Evolutionary conservation across 2,797 vertebrate species (phyloP).

Genomic region (Meriones psammophilus): DNA sequence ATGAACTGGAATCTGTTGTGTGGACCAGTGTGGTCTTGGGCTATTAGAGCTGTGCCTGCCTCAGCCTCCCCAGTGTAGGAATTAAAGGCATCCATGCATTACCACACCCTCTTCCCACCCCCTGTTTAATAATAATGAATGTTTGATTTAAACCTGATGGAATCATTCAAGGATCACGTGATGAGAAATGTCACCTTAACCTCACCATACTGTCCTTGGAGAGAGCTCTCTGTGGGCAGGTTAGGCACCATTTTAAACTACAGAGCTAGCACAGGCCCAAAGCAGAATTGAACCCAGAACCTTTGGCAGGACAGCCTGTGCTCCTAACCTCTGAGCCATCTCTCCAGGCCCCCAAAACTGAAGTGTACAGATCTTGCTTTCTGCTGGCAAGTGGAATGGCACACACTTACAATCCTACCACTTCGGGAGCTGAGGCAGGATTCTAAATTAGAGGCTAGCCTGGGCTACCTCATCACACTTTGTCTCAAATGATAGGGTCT

Average conservation of each 20-base stretch:
- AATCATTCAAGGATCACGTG: background rate
- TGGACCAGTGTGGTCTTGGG: background rate
- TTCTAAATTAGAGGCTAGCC: background rate
- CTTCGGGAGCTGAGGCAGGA: background rate
- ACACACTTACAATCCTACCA: background rate
- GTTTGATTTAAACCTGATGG: slow-evolving; percentile 9
- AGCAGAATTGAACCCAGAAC: too few species aligned
- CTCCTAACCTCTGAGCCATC: too few species aligned
- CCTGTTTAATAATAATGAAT: background rate
- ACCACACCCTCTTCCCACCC: background rate
- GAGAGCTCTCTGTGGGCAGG: background rate
- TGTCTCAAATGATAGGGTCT: background rate
- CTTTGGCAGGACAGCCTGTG: too few species aligned
- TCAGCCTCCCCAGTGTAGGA: background rate
- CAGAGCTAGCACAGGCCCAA: background rate
- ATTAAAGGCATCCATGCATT: background rate
- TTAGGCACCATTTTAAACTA: background rate
- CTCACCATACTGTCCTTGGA: background rate
- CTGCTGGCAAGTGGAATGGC: background rate
- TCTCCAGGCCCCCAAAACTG: too few species aligned
- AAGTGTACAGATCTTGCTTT: background rate
- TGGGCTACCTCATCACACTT: background rate
- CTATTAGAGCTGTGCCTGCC: background rate
- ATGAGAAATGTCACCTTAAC: background rate
- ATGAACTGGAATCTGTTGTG: background rate